Evolutionary conservation across 1,140 invertebrate species (phyloP), one percentile per base, ranked within the genome.

Genomic region (Chymomyza costata): DNA sequence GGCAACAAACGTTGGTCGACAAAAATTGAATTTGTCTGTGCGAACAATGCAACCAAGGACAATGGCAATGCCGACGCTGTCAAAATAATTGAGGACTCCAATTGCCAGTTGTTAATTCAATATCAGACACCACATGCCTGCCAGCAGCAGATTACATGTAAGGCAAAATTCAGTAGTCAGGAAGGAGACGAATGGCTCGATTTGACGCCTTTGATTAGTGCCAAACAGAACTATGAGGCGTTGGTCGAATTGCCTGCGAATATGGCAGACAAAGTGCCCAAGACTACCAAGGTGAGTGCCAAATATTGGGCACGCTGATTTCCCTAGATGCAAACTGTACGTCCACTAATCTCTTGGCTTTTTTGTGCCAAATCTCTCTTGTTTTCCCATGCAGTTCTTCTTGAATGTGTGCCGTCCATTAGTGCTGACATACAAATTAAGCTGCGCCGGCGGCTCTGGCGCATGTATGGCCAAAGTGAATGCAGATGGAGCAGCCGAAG

Each of bases 391-490:
- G 28, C 71, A 84, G 81, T 84, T 84, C 61, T 86, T 73, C 59
- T 46, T 89, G 67, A 89, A 89, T 73, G 74, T 89, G 37, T 89
- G 88, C 53, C 82, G 83, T 54, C 86, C 88, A 52, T 71, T 88
- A 58, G 82, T 87, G 46, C 69, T 87, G 44, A 80, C 78, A 65
- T 81, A 76, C 64, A 81, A 85, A 69, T 82, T 88, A 45, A 85
- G 83, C 56, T 88, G 87, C 61, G 61, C 73, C 34, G 85, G 86
- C 64, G 87, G 87, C 10, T 87, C 86, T 60, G 86, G 85, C 41
- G 85, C 81, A 50, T 89, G 88, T 54, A 87, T 86, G 81, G 82
- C 85, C 50, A 82, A 82, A 71, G 80, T 80, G 14, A 64, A 71
- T 25, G 55, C 68, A 59, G 28, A 53, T 16, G 56, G 68, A 6